Percentiles rank a stretch among this genome's conserved stretches.
Evolutionary conservation across 2,888 invertebrate genomes (phyloP).

Genomic region (Lithophane ornitopus): DNA sequence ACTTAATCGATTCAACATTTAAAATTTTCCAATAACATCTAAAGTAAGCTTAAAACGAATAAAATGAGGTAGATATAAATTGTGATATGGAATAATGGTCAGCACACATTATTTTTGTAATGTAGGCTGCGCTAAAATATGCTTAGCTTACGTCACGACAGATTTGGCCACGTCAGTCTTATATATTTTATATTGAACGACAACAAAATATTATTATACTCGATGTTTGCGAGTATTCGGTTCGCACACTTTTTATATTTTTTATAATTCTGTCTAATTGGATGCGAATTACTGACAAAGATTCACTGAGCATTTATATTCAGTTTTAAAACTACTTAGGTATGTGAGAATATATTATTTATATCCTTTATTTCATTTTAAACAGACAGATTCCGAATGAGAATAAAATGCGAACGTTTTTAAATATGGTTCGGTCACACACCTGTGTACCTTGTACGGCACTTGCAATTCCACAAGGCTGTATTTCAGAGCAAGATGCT

Average conservation of each 20-base stretch:
- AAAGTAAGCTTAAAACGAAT: constrained; percentile 87
- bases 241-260: background rate
- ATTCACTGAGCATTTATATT: constrained; percentile 27
- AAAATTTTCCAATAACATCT: constrained; percentile 81
- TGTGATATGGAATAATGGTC: constrained; percentile 88
- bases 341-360: background rate
- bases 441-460: no score
- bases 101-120: constrained; percentile 68
- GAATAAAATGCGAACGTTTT: no score
- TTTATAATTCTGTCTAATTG: background rate
- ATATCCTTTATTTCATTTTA: background rate
- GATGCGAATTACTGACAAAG: background rate
- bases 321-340: constrained; percentile 12
- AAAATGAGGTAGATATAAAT: constrained; percentile 90
- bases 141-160: constrained; percentile 62
- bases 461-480: no score
- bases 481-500: no score
- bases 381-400: background rate
- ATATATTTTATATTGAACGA: constrained; percentile 27
- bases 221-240: background rate
- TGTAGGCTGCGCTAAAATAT: constrained; percentile 52
- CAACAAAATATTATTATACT: background rate
- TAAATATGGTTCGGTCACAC: no score
- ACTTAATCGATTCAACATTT: constrained; percentile 76
- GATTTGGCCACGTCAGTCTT: constrained; percentile 58